Evolutionary conservation across 2,797 vertebrate species (phyloP).

Genomic region (Zalophus californianus): DNA sequence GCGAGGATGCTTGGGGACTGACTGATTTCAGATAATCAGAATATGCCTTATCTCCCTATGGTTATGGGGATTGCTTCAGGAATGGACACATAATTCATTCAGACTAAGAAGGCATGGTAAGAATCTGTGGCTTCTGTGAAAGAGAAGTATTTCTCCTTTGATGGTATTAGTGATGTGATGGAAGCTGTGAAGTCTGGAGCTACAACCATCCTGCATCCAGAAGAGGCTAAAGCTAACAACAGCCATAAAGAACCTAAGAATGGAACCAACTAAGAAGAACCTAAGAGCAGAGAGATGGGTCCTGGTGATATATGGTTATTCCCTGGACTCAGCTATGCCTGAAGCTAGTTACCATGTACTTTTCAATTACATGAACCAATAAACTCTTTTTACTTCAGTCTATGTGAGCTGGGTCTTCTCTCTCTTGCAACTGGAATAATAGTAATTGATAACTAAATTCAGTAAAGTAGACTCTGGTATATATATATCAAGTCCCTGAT

Average conservation of each 20-base stretch:
- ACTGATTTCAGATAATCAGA: not conserved
- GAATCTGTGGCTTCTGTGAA: not conserved
- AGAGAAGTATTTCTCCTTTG: not conserved
- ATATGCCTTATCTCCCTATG: not conserved
- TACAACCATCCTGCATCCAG: not conserved
- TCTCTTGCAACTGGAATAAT: not conserved
- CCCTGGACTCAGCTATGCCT: not conserved
- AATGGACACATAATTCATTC: not conserved
- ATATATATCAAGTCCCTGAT: not conserved
- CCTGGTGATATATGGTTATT: not conserved
- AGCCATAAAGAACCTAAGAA: not conserved
- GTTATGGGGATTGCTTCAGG: not conserved
- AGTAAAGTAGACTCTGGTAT: not conserved
- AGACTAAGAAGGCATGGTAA: not conserved
- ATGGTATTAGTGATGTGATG: not conserved
- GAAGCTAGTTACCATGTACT: not conserved
- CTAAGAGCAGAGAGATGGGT: not conserved
- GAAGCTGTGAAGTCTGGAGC: not conserved
- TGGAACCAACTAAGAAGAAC: not conserved
- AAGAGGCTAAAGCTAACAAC: not conserved
- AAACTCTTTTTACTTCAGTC: not conserved
- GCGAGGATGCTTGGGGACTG: not conserved
- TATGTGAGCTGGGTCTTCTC: not conserved
- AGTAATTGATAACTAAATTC: not conserved
- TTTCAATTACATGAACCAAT: not conserved